A percentile compares a stretch with the other conserved stretches of the same genome.
Evolutionary conservation across 2,888 invertebrate genomes (phyloP).

Genomic region (Timandra comae): DNA sequence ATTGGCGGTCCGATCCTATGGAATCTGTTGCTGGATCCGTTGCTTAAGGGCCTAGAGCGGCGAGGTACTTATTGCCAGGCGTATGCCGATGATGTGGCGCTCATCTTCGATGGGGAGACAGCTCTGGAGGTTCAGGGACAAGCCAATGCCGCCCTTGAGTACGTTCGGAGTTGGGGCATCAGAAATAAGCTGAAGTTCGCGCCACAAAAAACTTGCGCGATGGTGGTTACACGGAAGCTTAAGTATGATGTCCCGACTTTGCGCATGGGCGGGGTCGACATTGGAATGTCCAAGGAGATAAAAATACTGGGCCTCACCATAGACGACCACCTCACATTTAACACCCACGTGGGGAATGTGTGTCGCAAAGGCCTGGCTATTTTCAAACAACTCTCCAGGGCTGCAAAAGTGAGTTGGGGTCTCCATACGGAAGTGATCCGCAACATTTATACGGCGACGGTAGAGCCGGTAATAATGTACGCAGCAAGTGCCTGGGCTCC

Average conservation of each 20-base stretch:
- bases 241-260: slow-evolving; percentile 4
- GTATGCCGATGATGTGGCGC: slow-evolving; percentile 5
- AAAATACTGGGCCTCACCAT: neutral
- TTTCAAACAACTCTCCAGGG: no score
- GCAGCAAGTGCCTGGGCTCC: neutral
- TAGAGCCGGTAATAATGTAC: neutral
- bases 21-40: slow-evolving; percentile 7
- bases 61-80: slow-evolving; percentile 2
- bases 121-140: neutral
- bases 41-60: slow-evolving; percentile 1
- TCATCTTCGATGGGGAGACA: neutral
- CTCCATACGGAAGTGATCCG: neutral
- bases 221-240: slow-evolving; percentile 1
- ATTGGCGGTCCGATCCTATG: slow-evolving; percentile 8
- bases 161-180: slow-evolving; percentile 1
- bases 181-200: slow-evolving; percentile 1
- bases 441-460: neutral
- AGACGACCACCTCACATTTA: no score
- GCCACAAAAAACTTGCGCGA: no score
- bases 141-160: neutral
- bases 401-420: no score
- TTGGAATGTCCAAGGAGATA: neutral
- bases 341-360: no score
- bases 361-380: no score
- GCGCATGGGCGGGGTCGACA: slow-evolving; percentile 2